Evolutionary conservation across 2,797 vertebrate species (phyloP).

Genomic region (Discoglossus pictus): DNA sequence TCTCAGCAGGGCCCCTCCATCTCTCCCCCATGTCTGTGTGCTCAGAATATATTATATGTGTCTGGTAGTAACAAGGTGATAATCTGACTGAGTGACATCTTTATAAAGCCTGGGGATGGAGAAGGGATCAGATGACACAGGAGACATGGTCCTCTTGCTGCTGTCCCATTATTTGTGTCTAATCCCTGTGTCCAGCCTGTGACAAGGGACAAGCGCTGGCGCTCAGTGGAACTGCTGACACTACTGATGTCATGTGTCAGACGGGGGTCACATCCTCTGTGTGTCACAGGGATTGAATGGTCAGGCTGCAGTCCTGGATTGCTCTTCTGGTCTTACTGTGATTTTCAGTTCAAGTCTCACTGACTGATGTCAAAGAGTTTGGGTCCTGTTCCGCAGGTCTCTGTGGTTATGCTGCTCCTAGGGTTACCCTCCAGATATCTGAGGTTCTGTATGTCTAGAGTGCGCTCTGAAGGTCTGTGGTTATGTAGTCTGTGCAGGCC

Average conservation of each 20-base stretch:
- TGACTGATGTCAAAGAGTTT: no score
- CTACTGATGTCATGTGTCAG: not conserved
- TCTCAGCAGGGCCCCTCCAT: not conserved
- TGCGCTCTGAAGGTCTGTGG: no score
- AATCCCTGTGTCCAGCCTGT: slow-evolving; percentile 6
- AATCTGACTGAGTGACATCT: slow-evolving; percentile 32
- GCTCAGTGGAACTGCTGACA: not conserved
- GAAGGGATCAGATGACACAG: slow-evolving; percentile 1
- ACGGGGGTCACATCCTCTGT: no score
- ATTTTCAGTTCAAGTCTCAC: no score
- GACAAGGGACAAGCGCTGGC: not conserved
- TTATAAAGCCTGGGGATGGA: slow-evolving; percentile 19
- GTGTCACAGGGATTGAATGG: no score
- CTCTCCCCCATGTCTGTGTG: slow-evolving; percentile 1
- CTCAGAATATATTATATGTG: slow-evolving; percentile 25
- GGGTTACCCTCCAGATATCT: no score
- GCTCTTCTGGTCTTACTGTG: no score
- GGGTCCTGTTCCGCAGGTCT: no score
- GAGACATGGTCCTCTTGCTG: not conserved
- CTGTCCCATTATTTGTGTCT: not conserved
- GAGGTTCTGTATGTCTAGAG: no score
- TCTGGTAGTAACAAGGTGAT: slow-evolving; percentile 21
- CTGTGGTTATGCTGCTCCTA: no score
- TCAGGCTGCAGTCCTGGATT: no score
- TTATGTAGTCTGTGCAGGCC: no score